Percentiles rank a stretch among this genome's conserved stretches.
phyloP scores from a whole-genome alignment of 2,888 invertebrate genomes.

The Volucella bombylans region DNA sequence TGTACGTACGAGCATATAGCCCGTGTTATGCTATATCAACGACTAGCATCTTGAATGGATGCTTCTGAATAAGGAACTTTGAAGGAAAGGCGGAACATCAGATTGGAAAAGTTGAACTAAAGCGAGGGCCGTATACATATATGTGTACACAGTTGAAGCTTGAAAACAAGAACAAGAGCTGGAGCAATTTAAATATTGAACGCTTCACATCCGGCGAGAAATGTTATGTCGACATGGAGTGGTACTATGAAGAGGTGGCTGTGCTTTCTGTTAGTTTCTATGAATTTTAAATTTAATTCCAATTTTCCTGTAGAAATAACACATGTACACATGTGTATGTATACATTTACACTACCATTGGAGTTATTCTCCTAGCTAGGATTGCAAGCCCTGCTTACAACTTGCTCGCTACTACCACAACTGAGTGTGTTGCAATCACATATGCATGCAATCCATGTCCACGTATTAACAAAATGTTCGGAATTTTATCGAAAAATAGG shows the following conservation, averaged over 20 bases:
- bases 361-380: no score
- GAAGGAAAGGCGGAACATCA: constrained; percentile 6
- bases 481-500: constrained; percentile 67
- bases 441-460: constrained; percentile 68
- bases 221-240: constrained; percentile 40
- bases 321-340: constrained; percentile 12
- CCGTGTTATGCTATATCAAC: constrained; percentile 6
- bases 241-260: constrained; percentile 37
- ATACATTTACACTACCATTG: background rate
- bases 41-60: constrained; percentile 25
- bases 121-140: background rate
- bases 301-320: constrained; percentile 62
- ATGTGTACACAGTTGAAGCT: no score
- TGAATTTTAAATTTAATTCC: constrained; percentile 74
- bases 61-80: background rate
- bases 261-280: constrained; percentile 68
- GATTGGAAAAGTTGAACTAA: background rate
- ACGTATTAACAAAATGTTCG: constrained; percentile 73
- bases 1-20: background rate
- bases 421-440: constrained; percentile 37
- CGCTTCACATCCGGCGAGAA: constrained; percentile 60
- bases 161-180: background rate
- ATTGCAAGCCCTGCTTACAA: background rate
- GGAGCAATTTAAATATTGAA: constrained; percentile 72
- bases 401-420: background rate